phyloP scores from a whole-genome alignment of 2,888 invertebrate genomes.

The Lasioglossum vierecki region DNA sequence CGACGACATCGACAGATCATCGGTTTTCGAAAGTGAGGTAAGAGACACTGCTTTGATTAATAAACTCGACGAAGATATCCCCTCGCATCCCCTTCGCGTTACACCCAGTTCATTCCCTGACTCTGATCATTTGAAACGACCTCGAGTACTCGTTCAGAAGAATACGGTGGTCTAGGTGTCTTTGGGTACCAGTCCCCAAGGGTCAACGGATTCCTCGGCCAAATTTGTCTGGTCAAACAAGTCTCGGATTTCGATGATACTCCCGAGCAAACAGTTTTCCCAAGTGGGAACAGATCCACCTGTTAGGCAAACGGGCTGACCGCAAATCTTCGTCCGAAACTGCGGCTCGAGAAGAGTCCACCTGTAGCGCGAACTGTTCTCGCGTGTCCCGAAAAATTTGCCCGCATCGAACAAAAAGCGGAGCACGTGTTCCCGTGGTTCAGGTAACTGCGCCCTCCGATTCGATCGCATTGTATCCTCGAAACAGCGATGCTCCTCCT shows the following conservation, averaged over 20 bases:
- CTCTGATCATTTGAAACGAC: background rate
- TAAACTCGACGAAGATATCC: constrained; percentile 45
- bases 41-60: constrained; percentile 37
- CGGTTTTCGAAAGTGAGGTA: constrained; percentile 63
- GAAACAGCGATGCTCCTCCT: constrained; percentile 42
- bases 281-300: constrained; percentile 65
- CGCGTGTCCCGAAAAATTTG: constrained; percentile 64
- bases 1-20: constrained; percentile 16
- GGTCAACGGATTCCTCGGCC: background rate
- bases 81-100: background rate
- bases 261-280: constrained; percentile 62
- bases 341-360: constrained; percentile 60
- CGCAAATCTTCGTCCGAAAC: constrained; percentile 62
- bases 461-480: constrained; percentile 57
- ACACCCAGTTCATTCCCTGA: background rate
- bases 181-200: background rate
- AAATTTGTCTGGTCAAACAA: constrained; percentile 26
- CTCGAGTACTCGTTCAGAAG: background rate
- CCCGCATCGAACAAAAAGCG: constrained; percentile 53
- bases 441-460: constrained; percentile 64
- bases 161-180: background rate
- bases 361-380: constrained; percentile 68
- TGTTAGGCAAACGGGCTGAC: constrained; percentile 69
- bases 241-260: constrained; percentile 13
- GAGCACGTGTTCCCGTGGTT: constrained; percentile 57